Base-by-base conservation (phyloP, 2,113 vertebrate genomes). In the Chionis minor region DNA sequence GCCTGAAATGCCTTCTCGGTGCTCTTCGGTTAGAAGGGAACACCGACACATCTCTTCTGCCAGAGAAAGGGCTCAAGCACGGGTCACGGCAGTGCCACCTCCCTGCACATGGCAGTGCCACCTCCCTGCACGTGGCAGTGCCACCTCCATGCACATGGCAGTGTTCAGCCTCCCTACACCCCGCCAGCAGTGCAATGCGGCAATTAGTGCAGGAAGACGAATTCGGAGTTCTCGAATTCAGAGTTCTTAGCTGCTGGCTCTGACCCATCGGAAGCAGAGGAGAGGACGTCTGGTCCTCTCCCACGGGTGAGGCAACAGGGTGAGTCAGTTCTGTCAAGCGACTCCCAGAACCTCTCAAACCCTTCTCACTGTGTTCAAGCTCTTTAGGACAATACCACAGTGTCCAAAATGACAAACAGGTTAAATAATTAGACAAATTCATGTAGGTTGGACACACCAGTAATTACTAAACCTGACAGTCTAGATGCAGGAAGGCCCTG, bases 61-160 rank as follows among this genome's bases (percentile, higher is more conserved):
- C 12, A 51, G 49, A 51, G 49, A 51, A 51, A 51, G 49, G 49
- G 22, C 47, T 16, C 7, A 35, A 40, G 16, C 45, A 44, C 3
- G 0, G 14, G 6, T 8, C 54, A 32, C 0, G 16, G 19, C 55
- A 63, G 44, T 16, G 63, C 35, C 62, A 44, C 8, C 51, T 45
- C 62, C 35, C 8, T 0, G 6, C 21, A 28, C 2, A 42, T 1
- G 16, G 19, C 59, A 59, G 44, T 18, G 63, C 35, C 66, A 44
- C 9, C 51, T 45, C 58, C 35, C 8, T 0, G 5, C 21, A 28
- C 2, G 38, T 0, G 28, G 49, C 2, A 52, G 62, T 4, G 0
- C 38, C 38, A 44, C 9, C 51, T 45, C 58, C 35, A 9, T 0
- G 5, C 21, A 28, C 2, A 42, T 0, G 28, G 49, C 2, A 52